A percentile compares a stretch with the other conserved stretches of the same genome.
These are phyloP conservation scores for Ischnus inquisitorius DNA, from an alignment of 2,888 invertebrate genomes.

Conservation along the genomic window DNA sequence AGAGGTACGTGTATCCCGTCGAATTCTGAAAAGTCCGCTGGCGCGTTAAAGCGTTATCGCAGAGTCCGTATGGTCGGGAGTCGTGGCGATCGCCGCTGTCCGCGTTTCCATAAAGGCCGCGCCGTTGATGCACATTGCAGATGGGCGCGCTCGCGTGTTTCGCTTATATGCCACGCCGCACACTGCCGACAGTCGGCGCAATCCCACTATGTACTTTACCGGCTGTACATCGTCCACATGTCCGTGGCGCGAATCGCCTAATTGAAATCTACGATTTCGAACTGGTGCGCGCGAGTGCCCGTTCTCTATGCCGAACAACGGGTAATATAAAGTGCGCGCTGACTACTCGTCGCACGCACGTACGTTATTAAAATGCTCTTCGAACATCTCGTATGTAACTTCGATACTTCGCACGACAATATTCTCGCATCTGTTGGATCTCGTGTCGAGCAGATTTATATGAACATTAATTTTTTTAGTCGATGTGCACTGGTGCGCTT, in stretches of 20 bases:
- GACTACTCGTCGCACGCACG: constrained; percentile 50
- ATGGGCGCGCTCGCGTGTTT: constrained; percentile 61
- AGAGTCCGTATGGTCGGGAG: constrained; percentile 60
- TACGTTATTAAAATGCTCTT: constrained; percentile 53
- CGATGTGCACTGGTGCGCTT: too few relatives aligned
- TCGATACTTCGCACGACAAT: not conserved
- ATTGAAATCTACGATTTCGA: constrained; percentile 84
- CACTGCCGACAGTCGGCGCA: constrained; percentile 66
- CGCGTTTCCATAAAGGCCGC: constrained; percentile 46
- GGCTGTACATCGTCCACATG: constrained; percentile 61
- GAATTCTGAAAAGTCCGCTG: constrained; percentile 62
- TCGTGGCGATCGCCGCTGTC: constrained; percentile 51
- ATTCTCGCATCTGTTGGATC: constrained; percentile 41
- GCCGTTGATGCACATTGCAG: constrained; percentile 74
- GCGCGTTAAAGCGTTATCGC: constrained; percentile 67
- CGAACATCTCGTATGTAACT: constrained; percentile 23
- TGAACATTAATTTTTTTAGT: too few relatives aligned
- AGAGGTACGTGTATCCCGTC: constrained; percentile 26
- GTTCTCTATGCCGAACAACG: constrained; percentile 15
- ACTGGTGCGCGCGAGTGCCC: constrained; percentile 69
- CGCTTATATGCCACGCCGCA: constrained; percentile 61
- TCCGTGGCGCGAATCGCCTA: constrained; percentile 71
- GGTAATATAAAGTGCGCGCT: constrained; percentile 65
- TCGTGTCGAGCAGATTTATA: constrained; percentile 29
- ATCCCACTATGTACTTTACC: constrained; percentile 47